Evolutionary conservation across 2,113 vertebrate species (phyloP).

Genomic region (Anoplopoma fimbria): DNA sequence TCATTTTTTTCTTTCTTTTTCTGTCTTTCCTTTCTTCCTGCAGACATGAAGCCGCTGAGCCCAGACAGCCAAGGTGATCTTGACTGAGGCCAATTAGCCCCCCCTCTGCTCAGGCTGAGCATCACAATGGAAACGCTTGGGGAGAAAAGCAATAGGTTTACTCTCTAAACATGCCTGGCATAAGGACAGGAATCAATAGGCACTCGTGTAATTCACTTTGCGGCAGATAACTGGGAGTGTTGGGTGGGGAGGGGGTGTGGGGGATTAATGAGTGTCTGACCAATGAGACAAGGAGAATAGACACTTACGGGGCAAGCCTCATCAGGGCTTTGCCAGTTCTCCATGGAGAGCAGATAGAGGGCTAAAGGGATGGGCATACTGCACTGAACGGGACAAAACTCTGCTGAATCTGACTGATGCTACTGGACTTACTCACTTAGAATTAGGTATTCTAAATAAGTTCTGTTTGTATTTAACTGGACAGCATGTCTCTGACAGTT

Average conservation of each 20-base stretch:
- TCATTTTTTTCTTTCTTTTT: neutral
- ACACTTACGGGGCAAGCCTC: slow-evolving; percentile 36
- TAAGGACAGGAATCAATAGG: slow-evolving; percentile 80
- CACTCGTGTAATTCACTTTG: slow-evolving; percentile 77
- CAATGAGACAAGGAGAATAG: slow-evolving; percentile 52
- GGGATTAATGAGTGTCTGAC: slow-evolving; percentile 52
- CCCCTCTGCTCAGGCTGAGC: slow-evolving; percentile 47
- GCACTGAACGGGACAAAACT: neutral
- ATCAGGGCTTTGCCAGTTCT: slow-evolving; percentile 35
- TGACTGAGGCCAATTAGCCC: slow-evolving; percentile 72
- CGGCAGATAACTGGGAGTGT: slow-evolving; percentile 63
- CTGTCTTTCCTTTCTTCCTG: slow-evolving; percentile 6
- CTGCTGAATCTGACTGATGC: neutral
- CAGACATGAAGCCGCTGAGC: slow-evolving; percentile 38
- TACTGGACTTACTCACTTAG: neutral
- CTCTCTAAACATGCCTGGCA: slow-evolving; percentile 69
- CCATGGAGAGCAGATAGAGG: slow-evolving; percentile 1
- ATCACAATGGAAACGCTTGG: slow-evolving; percentile 62
- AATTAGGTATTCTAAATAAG: neutral
- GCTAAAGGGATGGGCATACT: neutral
- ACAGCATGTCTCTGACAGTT: neutral
- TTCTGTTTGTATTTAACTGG: neutral
- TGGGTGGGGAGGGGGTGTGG: neutral
- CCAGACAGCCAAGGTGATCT: slow-evolving; percentile 61
- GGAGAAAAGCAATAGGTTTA: slow-evolving; percentile 74